Evolutionary conservation across 2,113 vertebrate species (phyloP).

Genomic region (Chunga burmeisteri): DNA sequence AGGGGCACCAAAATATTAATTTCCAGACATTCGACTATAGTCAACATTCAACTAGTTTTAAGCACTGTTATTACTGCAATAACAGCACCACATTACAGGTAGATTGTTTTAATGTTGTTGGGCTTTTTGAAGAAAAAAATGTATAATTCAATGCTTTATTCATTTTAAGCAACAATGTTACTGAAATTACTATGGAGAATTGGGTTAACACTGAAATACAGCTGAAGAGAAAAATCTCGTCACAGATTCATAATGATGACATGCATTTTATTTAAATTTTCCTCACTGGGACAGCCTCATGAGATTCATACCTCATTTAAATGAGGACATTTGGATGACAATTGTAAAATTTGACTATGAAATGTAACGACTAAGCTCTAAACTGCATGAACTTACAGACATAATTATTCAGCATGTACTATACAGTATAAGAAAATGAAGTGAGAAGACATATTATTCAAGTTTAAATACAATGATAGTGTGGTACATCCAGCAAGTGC

Average conservation of each 20-base stretch:
- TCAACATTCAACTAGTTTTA: not conserved
- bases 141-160: not conserved
- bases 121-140: not conserved
- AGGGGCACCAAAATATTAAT: not conserved
- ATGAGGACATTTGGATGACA: constrained; percentile 27
- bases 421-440: not conserved
- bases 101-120: not conserved
- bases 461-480: not conserved
- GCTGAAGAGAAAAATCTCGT: not conserved
- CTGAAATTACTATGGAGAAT: not conserved
- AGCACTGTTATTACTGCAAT: not conserved
- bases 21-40: not conserved
- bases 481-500: not conserved
- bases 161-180: not conserved
- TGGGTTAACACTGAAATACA: not conserved
- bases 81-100: not conserved
- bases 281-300: not conserved
- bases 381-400: not conserved
- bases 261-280: constrained; percentile 16
- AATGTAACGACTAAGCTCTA: constrained; percentile 22
- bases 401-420: not conserved
- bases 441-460: not conserved
- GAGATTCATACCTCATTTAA: not conserved
- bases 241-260: not conserved
- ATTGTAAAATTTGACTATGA: constrained; percentile 10